phyloP scores from a whole-genome alignment of 53 echinoderm and acorn worm species.

The Temnopleurus reevesii region DNA sequence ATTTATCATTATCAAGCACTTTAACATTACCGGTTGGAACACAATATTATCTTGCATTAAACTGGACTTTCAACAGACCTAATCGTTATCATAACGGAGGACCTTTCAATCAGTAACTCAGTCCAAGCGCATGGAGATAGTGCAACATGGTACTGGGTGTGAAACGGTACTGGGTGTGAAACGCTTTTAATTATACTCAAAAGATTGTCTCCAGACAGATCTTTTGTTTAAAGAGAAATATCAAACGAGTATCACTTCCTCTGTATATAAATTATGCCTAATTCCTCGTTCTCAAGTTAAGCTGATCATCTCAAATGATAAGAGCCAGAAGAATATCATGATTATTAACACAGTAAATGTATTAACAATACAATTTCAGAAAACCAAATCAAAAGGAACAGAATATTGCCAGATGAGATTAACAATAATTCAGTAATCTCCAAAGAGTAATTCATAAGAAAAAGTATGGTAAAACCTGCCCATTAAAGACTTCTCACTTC shows the following conservation, averaged over 20 bases:
- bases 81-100: not conserved
- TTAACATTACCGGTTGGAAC: not conserved
- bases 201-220: not conserved
- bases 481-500: too few relatives aligned
- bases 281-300: not conserved
- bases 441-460: too few relatives aligned
- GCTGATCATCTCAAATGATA: not conserved
- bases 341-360: too few relatives aligned
- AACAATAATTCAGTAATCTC: too few relatives aligned
- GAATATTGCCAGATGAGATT: too few relatives aligned
- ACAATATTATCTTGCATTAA: not conserved
- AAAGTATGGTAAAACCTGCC: too few relatives aligned
- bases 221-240: not conserved
- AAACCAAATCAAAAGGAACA: too few relatives aligned
- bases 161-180: not conserved
- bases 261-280: not conserved
- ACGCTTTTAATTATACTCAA: too few relatives aligned
- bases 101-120: not conserved
- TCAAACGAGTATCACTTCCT: too few relatives aligned
- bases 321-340: too few relatives aligned
- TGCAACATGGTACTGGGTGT: not conserved
- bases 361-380: too few relatives aligned
- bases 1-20: not conserved
- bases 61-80: constrained; percentile 2
- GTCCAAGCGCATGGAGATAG: not conserved